Base-by-base conservation (phyloP, 2,888 invertebrate genomes). In the Yponomeuta malinellus region DNA sequence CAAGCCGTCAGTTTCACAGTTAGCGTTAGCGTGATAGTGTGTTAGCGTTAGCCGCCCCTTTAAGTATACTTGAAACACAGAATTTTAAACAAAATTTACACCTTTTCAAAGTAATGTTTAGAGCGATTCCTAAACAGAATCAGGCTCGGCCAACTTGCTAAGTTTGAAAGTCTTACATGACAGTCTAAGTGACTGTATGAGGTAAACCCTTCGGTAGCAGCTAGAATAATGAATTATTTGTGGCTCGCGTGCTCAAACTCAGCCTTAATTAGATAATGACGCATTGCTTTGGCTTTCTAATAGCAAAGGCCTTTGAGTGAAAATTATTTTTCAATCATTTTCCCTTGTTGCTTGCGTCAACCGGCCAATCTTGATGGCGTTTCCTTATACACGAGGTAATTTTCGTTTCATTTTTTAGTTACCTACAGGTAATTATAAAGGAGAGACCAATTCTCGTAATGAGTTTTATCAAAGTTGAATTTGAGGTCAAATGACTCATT, bases 121-220 rank as follows among this genome's bases (percentile, higher is more conserved):
- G 12, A 52, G 52, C 52, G 52, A 10, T 59, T 12, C 3, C 52
- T 15, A 4, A 15, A 12, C 52, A 59, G 52, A 59, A 59, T 59
- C 52, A 15, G 52, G 52, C 52, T 5, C 52, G 23, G 48, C 48
- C 77, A 79, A 81, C 82, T 84, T 78, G 82, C 80, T 84, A 80
- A 83, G 83, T 88, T 88, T 88, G 87, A 89, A 86, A 86, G 84
- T 82, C 81, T 79, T 82, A 82, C 85, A 87, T 90, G 91, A 91
- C 91, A 90, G 87, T 88, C 77, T 88, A 90, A 92, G 89, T 90
- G 92, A 90, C 85, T 88, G 85, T 88, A 85, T 82, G 85, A 81
- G 85, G 85, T 82, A 74, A 83, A 81, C 78, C 79, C 82, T 79
- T 79, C 78, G 75, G 76, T 81, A 33, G 66, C 71, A 43, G 59